Evolutionary conservation across 2,888 invertebrate species (phyloP), one percentile per base, ranked within the genome.

Genomic region (Belgica antarctica): DNA sequence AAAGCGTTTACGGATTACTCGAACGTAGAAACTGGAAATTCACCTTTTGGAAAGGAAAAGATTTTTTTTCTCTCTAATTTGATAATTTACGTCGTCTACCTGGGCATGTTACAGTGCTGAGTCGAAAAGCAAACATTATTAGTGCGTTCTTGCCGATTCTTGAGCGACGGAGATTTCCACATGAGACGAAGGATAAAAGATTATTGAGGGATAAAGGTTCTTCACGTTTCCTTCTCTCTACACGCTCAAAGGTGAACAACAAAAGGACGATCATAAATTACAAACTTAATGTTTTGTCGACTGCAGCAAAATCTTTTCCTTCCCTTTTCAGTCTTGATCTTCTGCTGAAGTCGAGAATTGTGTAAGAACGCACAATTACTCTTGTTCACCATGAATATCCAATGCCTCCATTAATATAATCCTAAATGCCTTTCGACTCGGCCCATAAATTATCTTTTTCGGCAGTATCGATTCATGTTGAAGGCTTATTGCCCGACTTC

Each of bases 1-100:
- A 62, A 72, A 71, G 72, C 71, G 72, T 72, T 71, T 71, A 72
- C 70, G 47, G 71, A 69, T 71, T 71, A 61, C 41, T 70, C 34
- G 19, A 27, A 27, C 59, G 52, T 22, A 22, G n/a, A n/a, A 31
- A 31, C 12, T 31, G 19, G 62, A 62, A 62, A 12, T 36, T 62
- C 22, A 52, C 47, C 15, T 66, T 27, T 47, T 36, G 19, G 19
- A 19, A 5, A n/a, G n/a, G n/a, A n/a, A n/a, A n/a, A 17, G 22
- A 17, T 46, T 46, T 46, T 15, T 46, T 5, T 31, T 31, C 34
- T 46, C 41, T 63, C 25, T 28, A 63, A 63, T 63, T 63, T 63
- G 63, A 63, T 62, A 62, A 62, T 34, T 65, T 65, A 46, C 46
- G 19, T 68, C 34, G n/a, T 59, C 46, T 68, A 68, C 68, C 68